phyloP scores from a whole-genome alignment of 1,140 invertebrate species.

The Drosophila rhopaloa region DNA sequence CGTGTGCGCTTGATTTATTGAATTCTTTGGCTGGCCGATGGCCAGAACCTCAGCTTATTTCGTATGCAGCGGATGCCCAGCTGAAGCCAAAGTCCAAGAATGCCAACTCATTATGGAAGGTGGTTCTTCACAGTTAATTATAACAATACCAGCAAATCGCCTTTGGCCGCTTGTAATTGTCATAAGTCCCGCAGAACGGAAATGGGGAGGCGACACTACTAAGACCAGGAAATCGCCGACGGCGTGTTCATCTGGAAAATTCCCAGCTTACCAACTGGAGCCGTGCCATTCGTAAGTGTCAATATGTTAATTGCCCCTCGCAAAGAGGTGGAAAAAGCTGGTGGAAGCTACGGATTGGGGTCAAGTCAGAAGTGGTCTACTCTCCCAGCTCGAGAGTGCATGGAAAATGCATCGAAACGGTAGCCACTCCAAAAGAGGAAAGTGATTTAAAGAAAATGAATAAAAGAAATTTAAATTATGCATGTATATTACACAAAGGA shows the following conservation, averaged over 20 bases:
- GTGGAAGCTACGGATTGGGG: slow-evolving; percentile 42
- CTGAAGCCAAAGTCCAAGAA: slow-evolving; percentile 52
- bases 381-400: slow-evolving; percentile 24
- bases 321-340: slow-evolving; percentile 6
- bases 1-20: slow-evolving; percentile 81
- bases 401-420: slow-evolving; percentile 50
- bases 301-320: slow-evolving; percentile 65
- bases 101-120: slow-evolving; percentile 71
- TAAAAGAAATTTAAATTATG: slow-evolving; percentile 43
- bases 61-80: slow-evolving; percentile 64
- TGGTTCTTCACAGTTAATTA: slow-evolving; percentile 72
- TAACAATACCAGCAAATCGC: slow-evolving; percentile 69
- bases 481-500: slow-evolving; percentile 9
- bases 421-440: slow-evolving; percentile 45
- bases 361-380: slow-evolving; percentile 54
- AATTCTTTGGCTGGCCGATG: slow-evolving; percentile 51
- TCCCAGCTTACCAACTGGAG: slow-evolving; percentile 45
- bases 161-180: slow-evolving; percentile 48
- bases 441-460: slow-evolving; percentile 37
- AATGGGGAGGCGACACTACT: slow-evolving; percentile 50
- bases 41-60: slow-evolving; percentile 58
- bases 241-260: slow-evolving; percentile 66
- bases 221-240: slow-evolving; percentile 33
- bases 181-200: slow-evolving; percentile 57
- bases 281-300: slow-evolving; percentile 66